phyloP scores from a whole-genome alignment of 2,113 vertebrate species.

The Rhadina sibilatrix region DNA sequence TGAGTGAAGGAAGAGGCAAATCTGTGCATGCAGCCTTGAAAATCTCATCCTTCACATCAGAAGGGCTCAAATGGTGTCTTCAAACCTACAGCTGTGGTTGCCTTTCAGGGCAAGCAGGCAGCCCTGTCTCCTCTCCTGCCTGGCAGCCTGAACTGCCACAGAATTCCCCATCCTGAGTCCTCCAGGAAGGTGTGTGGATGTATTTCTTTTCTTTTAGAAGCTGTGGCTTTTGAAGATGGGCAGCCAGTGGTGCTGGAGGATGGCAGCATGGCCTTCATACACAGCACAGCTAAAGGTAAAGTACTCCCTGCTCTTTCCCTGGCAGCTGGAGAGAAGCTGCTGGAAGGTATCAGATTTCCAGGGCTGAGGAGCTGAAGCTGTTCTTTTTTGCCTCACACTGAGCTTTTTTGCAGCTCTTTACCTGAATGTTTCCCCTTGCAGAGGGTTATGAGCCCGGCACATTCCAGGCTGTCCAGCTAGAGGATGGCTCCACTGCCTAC shows the following conservation, averaged over 20 bases:
- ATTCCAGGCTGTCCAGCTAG: slow-evolving; percentile 77
- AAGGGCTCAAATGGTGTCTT: neutral
- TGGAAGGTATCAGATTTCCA: neutral
- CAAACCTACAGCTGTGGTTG: neutral
- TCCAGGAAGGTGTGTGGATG: neutral
- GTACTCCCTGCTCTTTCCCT: neutral
- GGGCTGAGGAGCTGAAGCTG: neutral
- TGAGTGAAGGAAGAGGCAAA: neutral
- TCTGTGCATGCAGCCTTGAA: neutral
- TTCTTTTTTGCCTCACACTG: neutral
- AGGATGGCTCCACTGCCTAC: slow-evolving; percentile 83
- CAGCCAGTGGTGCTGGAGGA: slow-evolving; percentile 81
- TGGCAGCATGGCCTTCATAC: slow-evolving; percentile 79
- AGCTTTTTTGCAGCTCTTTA: neutral
- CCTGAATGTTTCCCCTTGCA: slow-evolving; percentile 13
- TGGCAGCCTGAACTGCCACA: neutral
- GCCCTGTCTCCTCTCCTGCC: neutral
- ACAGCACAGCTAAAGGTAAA: slow-evolving; percentile 76
- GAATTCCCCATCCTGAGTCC: neutral
- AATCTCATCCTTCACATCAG: neutral
- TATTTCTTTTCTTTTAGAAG: slow-evolving; percentile 48
- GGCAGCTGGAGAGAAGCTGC: neutral
- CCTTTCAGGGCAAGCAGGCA: neutral
- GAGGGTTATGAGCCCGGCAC: slow-evolving; percentile 74
- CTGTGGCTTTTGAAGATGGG: slow-evolving; percentile 80